Evolutionary conservation across 1,140 invertebrate genomes (phyloP).

Genomic region (Acromyrmex charruanus): DNA sequence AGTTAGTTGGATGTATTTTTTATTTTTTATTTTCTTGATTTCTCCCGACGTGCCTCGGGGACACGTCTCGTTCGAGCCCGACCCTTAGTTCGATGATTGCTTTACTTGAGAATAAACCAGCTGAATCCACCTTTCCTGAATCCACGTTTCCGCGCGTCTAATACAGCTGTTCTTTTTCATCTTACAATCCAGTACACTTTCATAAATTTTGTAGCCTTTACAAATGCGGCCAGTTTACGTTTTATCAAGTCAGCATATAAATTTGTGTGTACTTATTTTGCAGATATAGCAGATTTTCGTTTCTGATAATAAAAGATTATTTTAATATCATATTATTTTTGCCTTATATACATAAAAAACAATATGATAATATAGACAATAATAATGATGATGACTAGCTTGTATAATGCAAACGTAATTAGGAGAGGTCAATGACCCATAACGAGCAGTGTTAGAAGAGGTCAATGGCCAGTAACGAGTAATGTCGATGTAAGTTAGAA

Average conservation of each 20-base stretch:
- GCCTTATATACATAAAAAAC: no score
- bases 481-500: no score
- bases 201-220: constrained; percentile 19
- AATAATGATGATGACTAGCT: no score
- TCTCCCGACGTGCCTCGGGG: not conserved
- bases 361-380: no score
- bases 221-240: not conserved
- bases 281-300: not conserved
- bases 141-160: not conserved
- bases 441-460: no score
- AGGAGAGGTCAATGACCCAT: no score
- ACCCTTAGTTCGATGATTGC: constrained; percentile 33
- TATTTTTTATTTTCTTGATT: constrained; percentile 48
- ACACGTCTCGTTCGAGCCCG: not conserved
- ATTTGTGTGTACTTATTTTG: not conserved
- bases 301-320: constrained; percentile 9
- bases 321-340: not conserved
- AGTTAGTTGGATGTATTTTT: constrained; percentile 45
- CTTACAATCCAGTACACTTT: not conserved
- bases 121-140: not conserved
- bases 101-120: constrained; percentile 12
- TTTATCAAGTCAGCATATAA: not conserved
- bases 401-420: no score
- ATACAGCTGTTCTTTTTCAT: constrained; percentile 25
- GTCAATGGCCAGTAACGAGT: no score